Conservation (phyloP, 2,113 vertebrate species). For the Pyxicephalus adspersus region DNA sequence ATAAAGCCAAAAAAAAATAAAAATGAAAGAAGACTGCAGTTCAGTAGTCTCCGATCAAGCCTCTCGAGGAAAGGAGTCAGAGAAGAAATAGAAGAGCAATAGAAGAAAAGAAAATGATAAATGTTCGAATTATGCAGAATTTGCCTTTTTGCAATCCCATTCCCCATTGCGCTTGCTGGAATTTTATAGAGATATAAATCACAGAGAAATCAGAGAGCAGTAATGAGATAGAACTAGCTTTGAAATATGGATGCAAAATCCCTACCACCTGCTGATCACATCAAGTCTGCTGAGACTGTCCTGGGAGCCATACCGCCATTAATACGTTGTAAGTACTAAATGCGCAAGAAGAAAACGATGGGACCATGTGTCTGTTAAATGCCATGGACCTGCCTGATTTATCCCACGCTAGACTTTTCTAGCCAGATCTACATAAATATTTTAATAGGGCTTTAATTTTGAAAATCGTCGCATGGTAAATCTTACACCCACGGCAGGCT, state of each 20-base stretch:
- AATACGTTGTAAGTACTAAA: slow-evolving; percentile 74
- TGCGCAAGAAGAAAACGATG: slow-evolving; percentile 65
- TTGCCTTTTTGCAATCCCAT: slow-evolving; percentile 73
- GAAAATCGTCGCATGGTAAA: slow-evolving; percentile 64
- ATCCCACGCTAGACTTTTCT: slow-evolving; percentile 68
- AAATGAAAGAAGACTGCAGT: neutral
- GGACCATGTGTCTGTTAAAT: slow-evolving; percentile 69
- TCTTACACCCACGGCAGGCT: slow-evolving; percentile 54
- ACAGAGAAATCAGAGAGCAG: slow-evolving; percentile 74
- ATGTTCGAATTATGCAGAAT: slow-evolving; percentile 71
- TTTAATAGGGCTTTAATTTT: slow-evolving; percentile 78
- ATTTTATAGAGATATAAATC: slow-evolving; percentile 77
- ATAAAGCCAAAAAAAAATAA: slow-evolving; percentile 15
- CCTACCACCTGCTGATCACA: slow-evolving; percentile 73
- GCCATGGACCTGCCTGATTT: slow-evolving; percentile 71
- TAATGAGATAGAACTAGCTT: slow-evolving; percentile 76
- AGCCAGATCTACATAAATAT: slow-evolving; percentile 76
- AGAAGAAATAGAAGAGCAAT: slow-evolving; percentile 48
- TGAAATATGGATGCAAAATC: slow-evolving; percentile 78
- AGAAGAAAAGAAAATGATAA: slow-evolving; percentile 61
- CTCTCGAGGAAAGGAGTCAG: slow-evolving; percentile 54
- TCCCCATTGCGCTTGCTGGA: slow-evolving; percentile 65
- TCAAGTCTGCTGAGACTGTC: slow-evolving; percentile 70
- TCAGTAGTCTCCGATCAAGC: slow-evolving; percentile 50
- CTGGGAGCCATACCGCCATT: slow-evolving; percentile 69